Evolutionary conservation across 35 echinoderm and acorn worm species (phyloP).

Genomic region (Heliocidaris erythrogramma): DNA sequence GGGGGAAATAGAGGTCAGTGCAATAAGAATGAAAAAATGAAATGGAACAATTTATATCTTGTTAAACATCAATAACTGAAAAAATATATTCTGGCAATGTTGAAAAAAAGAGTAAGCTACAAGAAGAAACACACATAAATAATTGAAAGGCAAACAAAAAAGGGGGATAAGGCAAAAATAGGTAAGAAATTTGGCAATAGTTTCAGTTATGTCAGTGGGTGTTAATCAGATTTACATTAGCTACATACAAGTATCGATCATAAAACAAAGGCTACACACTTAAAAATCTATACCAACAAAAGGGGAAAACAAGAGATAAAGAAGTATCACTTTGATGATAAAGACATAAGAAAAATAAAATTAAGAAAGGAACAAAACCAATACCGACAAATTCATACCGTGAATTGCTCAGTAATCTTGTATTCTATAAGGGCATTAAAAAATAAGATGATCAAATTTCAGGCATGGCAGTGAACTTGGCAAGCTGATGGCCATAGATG

Average conservation of each 20-base stretch:
- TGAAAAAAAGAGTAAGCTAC: neutral
- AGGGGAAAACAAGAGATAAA: neutral
- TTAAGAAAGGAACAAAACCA: neutral
- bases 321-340: neutral
- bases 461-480: neutral
- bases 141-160: too few species aligned
- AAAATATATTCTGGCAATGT: neutral
- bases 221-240: too few species aligned
- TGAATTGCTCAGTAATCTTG: neutral
- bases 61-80: neutral
- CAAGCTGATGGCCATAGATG: neutral
- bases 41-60: neutral
- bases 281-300: neutral
- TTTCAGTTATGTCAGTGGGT: too few species aligned
- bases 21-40: neutral
- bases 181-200: too few species aligned
- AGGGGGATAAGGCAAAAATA: too few species aligned
- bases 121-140: too few species aligned
- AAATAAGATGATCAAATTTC: neutral
- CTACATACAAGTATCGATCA: too few species aligned
- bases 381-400: neutral
- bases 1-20: too few species aligned
- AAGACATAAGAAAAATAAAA: neutral
- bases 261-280: neutral
- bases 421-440: neutral